Conservation (phyloP, 1,140 invertebrate genomes). For the Dreissena polymorpha region DNA sequence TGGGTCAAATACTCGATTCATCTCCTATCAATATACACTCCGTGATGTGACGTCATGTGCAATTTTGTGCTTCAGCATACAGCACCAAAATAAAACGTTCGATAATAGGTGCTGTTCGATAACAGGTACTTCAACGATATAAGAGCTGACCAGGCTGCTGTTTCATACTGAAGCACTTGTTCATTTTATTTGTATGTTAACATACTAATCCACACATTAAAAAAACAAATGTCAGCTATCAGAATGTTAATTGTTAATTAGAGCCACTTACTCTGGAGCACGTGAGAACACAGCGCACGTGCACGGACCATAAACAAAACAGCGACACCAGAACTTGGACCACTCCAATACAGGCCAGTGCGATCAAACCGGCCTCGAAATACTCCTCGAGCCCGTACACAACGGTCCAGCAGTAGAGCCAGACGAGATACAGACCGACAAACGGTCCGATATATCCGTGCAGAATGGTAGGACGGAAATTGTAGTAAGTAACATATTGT, state of each 20-base stretch:
- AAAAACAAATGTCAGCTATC: too few species aligned
- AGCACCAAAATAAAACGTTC: too few species aligned
- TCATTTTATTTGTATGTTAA: too few species aligned
- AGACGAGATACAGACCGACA: slow-evolving; percentile 86
- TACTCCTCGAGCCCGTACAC: slow-evolving; percentile 88
- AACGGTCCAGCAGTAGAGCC: slow-evolving; percentile 93
- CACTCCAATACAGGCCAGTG: slow-evolving; percentile 89
- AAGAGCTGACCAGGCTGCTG: too few species aligned
- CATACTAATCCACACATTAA: neutral
- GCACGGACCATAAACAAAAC: slow-evolving; percentile 99
- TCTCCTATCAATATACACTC: too few species aligned
- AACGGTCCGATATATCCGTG: slow-evolving; percentile 89
- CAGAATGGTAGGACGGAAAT: slow-evolving; percentile 84
- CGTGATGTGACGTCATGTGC: too few species aligned
- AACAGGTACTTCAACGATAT: too few species aligned
- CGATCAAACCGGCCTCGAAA: slow-evolving; percentile 95
- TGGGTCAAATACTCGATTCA: too few species aligned
- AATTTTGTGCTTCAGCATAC: too few species aligned
- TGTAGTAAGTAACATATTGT: slow-evolving; percentile 74
- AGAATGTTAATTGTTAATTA: too few species aligned
- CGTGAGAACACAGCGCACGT: slow-evolving; percentile 91
- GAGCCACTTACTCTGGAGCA: slow-evolving; percentile 85
- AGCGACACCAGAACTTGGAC: slow-evolving; percentile 94
- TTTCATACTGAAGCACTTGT: too few species aligned
- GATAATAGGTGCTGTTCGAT: too few species aligned